These are phyloP conservation scores for Pangasius krempfi DNA, from an alignment of 2,797 vertebrate species.

Conservation along the genomic window DNA sequence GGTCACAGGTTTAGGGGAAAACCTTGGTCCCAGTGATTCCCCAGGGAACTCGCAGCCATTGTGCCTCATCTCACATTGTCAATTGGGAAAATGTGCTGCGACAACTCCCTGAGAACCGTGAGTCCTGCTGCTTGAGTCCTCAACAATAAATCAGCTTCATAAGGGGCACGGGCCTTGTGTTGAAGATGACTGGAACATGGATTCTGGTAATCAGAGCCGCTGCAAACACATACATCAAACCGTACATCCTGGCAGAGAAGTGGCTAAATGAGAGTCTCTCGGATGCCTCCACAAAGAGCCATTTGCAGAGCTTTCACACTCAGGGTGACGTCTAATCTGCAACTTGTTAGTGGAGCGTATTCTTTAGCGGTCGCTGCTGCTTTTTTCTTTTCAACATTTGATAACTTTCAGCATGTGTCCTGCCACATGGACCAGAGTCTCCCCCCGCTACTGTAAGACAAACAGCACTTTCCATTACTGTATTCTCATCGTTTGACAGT, in stretches of 20 bases:
- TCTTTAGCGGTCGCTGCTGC: constrained; percentile 1
- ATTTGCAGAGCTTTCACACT: constrained; percentile 26
- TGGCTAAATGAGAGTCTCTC: not conserved
- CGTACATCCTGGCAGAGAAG: constrained; percentile 19
- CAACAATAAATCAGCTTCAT: constrained; percentile 77
- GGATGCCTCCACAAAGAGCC: not conserved
- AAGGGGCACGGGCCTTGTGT: constrained; percentile 70
- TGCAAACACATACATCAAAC: constrained; percentile 70
- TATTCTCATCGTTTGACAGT: constrained; percentile 66
- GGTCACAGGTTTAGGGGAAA: constrained; percentile 71
- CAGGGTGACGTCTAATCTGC: constrained; percentile 23
- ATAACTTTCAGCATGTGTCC: not conserved
- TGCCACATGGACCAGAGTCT: not conserved
- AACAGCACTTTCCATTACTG: constrained; percentile 62
- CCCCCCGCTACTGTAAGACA: constrained; percentile 22
- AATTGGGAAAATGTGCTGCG: constrained; percentile 68
- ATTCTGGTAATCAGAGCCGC: constrained; percentile 72
- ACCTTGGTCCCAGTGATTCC: constrained; percentile 70
- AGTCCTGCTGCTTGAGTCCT: constrained; percentile 68
- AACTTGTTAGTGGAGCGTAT: not conserved
- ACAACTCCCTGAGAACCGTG: constrained; percentile 57
- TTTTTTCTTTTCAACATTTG: constrained; percentile 9
- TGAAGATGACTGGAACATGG: constrained; percentile 70
- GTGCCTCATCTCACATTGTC: constrained; percentile 77
- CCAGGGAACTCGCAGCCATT: constrained; percentile 67